These are phyloP conservation scores for Dinomys branickii DNA, from an alignment of 2,113 vertebrate genomes.

Conservation along the genomic window DNA sequence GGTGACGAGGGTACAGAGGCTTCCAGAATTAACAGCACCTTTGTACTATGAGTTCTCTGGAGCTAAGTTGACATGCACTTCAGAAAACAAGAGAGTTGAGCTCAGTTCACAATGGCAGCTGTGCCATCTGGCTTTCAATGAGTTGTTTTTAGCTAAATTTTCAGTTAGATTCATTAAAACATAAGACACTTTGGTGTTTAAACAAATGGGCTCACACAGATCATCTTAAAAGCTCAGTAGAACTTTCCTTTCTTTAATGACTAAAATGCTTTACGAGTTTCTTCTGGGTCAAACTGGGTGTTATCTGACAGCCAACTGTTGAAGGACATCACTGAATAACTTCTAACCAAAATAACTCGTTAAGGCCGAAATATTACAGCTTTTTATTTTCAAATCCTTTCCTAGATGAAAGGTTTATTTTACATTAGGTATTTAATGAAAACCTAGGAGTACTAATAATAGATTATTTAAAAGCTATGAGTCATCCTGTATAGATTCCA, in stretches of 20 bases:
- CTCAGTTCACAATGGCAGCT: slow-evolving; percentile 61
- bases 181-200: slow-evolving; percentile 66
- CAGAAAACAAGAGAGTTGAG: slow-evolving; percentile 49
- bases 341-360: not conserved
- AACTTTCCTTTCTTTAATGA: slow-evolving; percentile 60
- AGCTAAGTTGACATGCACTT: slow-evolving; percentile 56
- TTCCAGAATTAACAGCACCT: slow-evolving; percentile 70
- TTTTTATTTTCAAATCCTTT: slow-evolving; percentile 53
- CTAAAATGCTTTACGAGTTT: slow-evolving; percentile 54
- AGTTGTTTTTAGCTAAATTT: slow-evolving; percentile 77
- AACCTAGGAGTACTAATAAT: not conserved
- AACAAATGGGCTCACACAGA: slow-evolving; percentile 68
- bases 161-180: slow-evolving; percentile 74
- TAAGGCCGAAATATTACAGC: not conserved
- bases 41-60: slow-evolving; percentile 51
- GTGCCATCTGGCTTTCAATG: slow-evolving; percentile 73
- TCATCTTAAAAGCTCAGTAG: slow-evolving; percentile 51
- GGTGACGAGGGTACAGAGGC: slow-evolving; percentile 31
- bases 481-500: slow-evolving; percentile 1
- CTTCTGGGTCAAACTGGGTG: slow-evolving; percentile 46
- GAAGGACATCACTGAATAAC: slow-evolving; percentile 9
- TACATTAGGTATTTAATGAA: slow-evolving; percentile 32
- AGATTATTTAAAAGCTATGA: slow-evolving; percentile 1
- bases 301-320: slow-evolving; percentile 56
- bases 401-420: not conserved